Evolutionary conservation across 92 coral and sea anemone genomes (phyloP).

Genomic region (Porites evermanni): DNA sequence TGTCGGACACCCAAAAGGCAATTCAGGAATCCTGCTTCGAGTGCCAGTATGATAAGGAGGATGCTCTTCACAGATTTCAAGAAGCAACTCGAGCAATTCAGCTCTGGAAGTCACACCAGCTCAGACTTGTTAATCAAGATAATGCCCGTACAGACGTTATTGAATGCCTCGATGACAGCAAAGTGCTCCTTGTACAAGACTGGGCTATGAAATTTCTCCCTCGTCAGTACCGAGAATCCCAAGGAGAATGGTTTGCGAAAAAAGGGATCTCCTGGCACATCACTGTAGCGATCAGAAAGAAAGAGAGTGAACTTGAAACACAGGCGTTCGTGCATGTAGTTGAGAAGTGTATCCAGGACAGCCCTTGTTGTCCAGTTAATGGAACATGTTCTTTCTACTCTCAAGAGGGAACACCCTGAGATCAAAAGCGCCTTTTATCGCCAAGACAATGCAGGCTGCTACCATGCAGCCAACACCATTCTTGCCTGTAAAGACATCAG

Average conservation of each 20-base stretch:
- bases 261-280: conserved; percentile 73
- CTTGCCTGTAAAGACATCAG: conserved; percentile 40
- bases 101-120: conserved; percentile 42
- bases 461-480: conserved; percentile 56
- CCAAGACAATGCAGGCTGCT: conserved; percentile 70
- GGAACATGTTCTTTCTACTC: conserved; percentile 54
- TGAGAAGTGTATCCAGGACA: conserved; percentile 56
- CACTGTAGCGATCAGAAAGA: conserved; percentile 44
- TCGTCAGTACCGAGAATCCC: conserved; percentile 57
- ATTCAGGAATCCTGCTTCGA: neutral
- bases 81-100: conserved; percentile 7
- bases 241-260: conserved; percentile 65
- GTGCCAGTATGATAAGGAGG: conserved; percentile 12
- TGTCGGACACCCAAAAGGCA: conserved; percentile 5
- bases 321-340: conserved; percentile 61
- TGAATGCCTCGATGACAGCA: conserved; percentile 25
- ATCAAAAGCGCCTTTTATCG: conserved; percentile 35
- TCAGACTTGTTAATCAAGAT: conserved; percentile 38
- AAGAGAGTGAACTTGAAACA: conserved; percentile 36
- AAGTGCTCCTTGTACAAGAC: conserved; percentile 47
- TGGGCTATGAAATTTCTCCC: conserved; percentile 74
- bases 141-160: conserved; percentile 44
- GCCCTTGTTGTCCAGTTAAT: conserved; percentile 40
- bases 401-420: conserved; percentile 58
- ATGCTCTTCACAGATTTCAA: conserved; percentile 1